Evolutionary conservation across 1,140 invertebrate species (phyloP).

Genomic region (Eriosoma lanigerum): DNA sequence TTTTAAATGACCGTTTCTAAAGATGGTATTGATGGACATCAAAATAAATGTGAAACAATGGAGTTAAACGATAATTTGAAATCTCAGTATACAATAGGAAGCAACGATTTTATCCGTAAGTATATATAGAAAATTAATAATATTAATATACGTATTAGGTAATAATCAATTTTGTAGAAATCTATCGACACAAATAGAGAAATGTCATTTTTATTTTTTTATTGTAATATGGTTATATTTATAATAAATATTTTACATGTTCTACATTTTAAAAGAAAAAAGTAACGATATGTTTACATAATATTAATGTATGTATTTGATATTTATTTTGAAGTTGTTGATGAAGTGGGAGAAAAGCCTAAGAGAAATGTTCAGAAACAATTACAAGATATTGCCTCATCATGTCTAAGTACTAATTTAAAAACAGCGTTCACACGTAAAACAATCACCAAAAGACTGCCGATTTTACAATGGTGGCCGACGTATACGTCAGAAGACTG

Average conservation of each 20-base stretch:
- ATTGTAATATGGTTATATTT: too few relatives aligned
- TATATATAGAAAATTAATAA: too few relatives aligned
- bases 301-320: too few relatives aligned
- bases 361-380: constrained; percentile 57
- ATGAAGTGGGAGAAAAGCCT: constrained; percentile 57
- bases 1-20: constrained; percentile 30
- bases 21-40: not conserved
- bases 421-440: constrained; percentile 64
- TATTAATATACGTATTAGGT: too few relatives aligned
- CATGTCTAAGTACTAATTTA: constrained; percentile 58
- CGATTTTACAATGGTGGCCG: constrained; percentile 73
- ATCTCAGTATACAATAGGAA: constrained; percentile 42
- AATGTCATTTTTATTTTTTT: too few relatives aligned
- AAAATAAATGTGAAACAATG: constrained; percentile 9
- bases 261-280: too few relatives aligned
- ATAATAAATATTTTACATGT: too few relatives aligned
- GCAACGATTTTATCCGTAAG: constrained; percentile 45
- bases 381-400: constrained; percentile 56
- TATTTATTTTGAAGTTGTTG: constrained; percentile 58
- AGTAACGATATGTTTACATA: too few relatives aligned
- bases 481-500: constrained; percentile 69
- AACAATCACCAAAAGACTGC: constrained; percentile 69
- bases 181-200: too few relatives aligned
- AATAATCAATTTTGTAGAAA: too few relatives aligned
- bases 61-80: not conserved